Evolutionary conservation across 2,113 vertebrate species (phyloP).

Genomic region (Pao palembangensis): DNA sequence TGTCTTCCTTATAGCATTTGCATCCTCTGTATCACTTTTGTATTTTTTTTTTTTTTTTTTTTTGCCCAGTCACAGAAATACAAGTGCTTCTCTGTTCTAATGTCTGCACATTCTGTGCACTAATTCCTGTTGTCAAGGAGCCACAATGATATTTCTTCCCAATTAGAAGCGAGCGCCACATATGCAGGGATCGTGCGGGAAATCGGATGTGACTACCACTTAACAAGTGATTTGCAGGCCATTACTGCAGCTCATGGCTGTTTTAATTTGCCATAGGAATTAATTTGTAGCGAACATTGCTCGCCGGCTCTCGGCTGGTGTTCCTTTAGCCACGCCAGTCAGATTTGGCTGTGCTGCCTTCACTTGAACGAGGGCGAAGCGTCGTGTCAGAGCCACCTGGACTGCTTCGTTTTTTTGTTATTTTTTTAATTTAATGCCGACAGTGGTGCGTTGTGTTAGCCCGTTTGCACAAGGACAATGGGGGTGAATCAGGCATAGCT

Average conservation of each 20-base stretch:
- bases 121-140: too few relatives aligned
- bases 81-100: not conserved
- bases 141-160: slow-evolving; percentile 4
- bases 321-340: slow-evolving; percentile 47
- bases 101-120: not conserved
- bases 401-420: not conserved
- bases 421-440: slow-evolving; percentile 6
- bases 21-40: not conserved
- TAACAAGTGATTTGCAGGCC: slow-evolving; percentile 59
- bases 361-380: slow-evolving; percentile 5
- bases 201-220: slow-evolving; percentile 65
- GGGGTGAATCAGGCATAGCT: slow-evolving; percentile 2
- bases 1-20: slow-evolving; percentile 14
- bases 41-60: not conserved
- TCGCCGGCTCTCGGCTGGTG: slow-evolving; percentile 40
- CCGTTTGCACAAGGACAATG: slow-evolving; percentile 23
- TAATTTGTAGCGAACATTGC: slow-evolving; percentile 50
- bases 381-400: slow-evolving; percentile 4
- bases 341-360: slow-evolving; percentile 35
- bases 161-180: slow-evolving; percentile 19
- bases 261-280: slow-evolving; percentile 64
- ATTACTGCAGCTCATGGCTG: slow-evolving; percentile 46
- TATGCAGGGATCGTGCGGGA: slow-evolving; percentile 28
- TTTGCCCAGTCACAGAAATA: not conserved
- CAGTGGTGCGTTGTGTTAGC: slow-evolving; percentile 1